A percentile compares a stretch with the other conserved stretches of the same genome.
Conservation (phyloP, 2,113 vertebrate genomes). For the Laterallus jamaicensis region DNA sequence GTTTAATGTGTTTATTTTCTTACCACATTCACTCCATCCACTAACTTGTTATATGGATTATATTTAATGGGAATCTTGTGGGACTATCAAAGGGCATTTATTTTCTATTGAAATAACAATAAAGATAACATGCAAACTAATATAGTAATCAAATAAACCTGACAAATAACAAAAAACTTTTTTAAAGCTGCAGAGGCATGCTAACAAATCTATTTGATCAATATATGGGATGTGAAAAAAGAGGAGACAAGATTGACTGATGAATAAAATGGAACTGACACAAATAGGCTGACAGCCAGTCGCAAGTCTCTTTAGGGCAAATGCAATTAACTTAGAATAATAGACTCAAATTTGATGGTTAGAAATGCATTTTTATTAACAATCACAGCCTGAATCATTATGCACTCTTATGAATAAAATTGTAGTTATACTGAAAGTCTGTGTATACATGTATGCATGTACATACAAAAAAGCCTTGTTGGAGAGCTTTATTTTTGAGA, state of each 20-base stretch:
- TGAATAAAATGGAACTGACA: slow-evolving; percentile 82
- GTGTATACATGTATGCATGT: slow-evolving; percentile 62
- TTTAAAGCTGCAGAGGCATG: slow-evolving; percentile 63
- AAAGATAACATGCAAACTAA: slow-evolving; percentile 67
- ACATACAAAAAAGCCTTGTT: slow-evolving; percentile 33
- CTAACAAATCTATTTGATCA: slow-evolving; percentile 81
- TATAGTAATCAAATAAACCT: slow-evolving; percentile 70
- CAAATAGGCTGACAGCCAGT: slow-evolving; percentile 85
- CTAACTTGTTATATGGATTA: slow-evolving; percentile 42
- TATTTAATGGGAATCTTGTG: slow-evolving; percentile 55
- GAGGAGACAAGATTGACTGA: slow-evolving; percentile 81
- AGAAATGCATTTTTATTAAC: slow-evolving; percentile 85
- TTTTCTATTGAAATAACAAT: slow-evolving; percentile 74
- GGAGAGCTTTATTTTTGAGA: slow-evolving; percentile 54
- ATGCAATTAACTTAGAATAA: slow-evolving; percentile 89
- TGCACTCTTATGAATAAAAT: slow-evolving; percentile 79
- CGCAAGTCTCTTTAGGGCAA: slow-evolving; percentile 85
- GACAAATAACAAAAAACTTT: slow-evolving; percentile 67
- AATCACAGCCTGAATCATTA: slow-evolving; percentile 80
- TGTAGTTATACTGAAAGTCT: slow-evolving; percentile 71
- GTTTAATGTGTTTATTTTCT: slow-evolving; percentile 55
- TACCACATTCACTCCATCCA: not conserved
- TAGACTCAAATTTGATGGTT: slow-evolving; percentile 85
- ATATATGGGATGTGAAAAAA: slow-evolving; percentile 76
- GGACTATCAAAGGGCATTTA: slow-evolving; percentile 64